Conservation (phyloP, 2,113 vertebrate species). For the Corydoras sp. region DNA sequence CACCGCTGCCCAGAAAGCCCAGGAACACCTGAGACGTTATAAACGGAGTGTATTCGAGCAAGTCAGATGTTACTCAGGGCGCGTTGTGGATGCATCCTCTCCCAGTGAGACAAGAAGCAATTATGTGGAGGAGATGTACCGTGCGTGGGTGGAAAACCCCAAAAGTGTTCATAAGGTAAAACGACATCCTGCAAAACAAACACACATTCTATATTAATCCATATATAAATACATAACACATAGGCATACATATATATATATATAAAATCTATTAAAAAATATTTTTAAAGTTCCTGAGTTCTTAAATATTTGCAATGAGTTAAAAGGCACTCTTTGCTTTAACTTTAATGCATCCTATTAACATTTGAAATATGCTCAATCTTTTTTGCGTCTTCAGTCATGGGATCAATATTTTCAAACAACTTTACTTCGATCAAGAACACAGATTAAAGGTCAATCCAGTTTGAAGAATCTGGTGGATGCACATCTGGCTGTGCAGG, state of each 20-base stretch:
- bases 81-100: conserved; percentile 81
- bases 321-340: neutral
- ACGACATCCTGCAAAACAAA: no score
- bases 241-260: no score
- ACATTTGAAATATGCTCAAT: neutral
- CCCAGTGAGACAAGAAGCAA: conserved; percentile 88
- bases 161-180: conserved; percentile 94
- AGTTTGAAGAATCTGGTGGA: conserved; percentile 84
- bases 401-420: conserved; percentile 92
- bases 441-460: conserved; percentile 66
- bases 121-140: conserved; percentile 97
- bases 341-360: neutral
- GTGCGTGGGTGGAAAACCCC: conserved; percentile 90
- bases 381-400: conserved; percentile 67
- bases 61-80: conserved; percentile 65
- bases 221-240: no score
- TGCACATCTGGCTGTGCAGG: conserved; percentile 88
- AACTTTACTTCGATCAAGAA: conserved; percentile 54
- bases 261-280: no score
- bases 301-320: no score
- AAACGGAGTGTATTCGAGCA: conserved; percentile 75
- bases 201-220: no score
- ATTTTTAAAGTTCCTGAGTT: no score
- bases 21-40: conserved; percentile 62
- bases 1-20: conserved; percentile 72